A percentile compares a stretch with the other conserved stretches of the same genome.
phyloP scores from a whole-genome alignment of 1,140 invertebrate species.

The Samia ricini region DNA sequence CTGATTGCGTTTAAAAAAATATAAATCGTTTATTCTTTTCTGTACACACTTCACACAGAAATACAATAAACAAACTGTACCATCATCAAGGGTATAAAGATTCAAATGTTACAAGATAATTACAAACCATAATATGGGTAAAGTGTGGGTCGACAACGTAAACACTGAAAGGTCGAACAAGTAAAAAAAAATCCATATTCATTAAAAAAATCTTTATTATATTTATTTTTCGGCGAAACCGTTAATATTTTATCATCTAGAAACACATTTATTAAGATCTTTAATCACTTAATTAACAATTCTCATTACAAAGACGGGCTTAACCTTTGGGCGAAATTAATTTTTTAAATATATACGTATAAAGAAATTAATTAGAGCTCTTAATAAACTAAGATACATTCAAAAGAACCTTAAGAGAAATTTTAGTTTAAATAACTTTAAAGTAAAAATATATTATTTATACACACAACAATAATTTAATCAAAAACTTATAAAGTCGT shows the following conservation, averaged over 20 bases:
- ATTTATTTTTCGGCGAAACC: not conserved
- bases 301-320: not conserved
- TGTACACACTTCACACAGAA: too few relatives aligned
- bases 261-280: not conserved
- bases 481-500: not conserved
- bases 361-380: not conserved
- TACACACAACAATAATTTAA: not conserved
- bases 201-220: not conserved
- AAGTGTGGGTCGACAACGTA: too few relatives aligned
- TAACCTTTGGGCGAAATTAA: not conserved
- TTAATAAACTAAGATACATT: not conserved
- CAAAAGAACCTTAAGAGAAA: not conserved
- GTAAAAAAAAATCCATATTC: not conserved
- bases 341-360: not conserved
- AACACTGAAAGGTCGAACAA: too few relatives aligned
- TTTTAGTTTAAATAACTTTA: not conserved
- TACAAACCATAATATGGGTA: too few relatives aligned
- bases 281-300: not conserved
- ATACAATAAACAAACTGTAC: too few relatives aligned
- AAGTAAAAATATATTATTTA: not conserved
- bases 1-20: too few relatives aligned
- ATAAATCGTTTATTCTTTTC: too few relatives aligned
- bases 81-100: too few relatives aligned
- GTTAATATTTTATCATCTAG: not conserved
- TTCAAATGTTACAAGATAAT: too few relatives aligned